Evolutionary conservation across 2,113 vertebrate species (phyloP), one percentile per base, ranked within the genome.

Genomic region (Nesoenas mayeri): DNA sequence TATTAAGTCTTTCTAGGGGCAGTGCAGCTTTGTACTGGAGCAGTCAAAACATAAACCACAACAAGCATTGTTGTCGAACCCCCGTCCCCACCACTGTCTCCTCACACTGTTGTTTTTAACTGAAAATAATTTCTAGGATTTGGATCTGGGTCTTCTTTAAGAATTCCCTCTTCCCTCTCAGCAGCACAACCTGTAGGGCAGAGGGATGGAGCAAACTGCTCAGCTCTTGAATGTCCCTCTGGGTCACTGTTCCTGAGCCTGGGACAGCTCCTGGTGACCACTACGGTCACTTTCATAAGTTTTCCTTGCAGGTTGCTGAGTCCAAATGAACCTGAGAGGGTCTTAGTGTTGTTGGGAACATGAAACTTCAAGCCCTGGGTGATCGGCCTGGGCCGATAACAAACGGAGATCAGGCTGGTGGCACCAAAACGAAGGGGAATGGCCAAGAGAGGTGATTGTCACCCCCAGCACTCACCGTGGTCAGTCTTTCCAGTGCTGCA

Each of bases 401-500:
- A 58, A 31, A 57, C 0, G 1, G 14, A 79, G 50, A n/a, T n/a
- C 0, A 75, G 21, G 28, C 0, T 57, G 70, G 67, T 19, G 36
- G 42, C 31, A 60, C 32, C 24, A 40, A 56, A 78, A 24, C 2
- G 18, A 36, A 25, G n/a, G 29, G 47, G 14, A 83, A 34, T 2
- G n/a, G 44, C 66, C 87, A 73, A 32, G 20, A 48, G 57, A 47
- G 54, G 44, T 6, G 36, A 11, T 13, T 79, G 25, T 40, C 1
- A 10, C 48, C 25, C 4, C 6, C 0, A 75, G 32, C 60, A 75
- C 98, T 97, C 79, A 99, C 99, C 89, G 99, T 99, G 6, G 99
- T 99, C 96, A 99, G 98, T 85, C 99, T 97, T 95, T 99, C 99
- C 97, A 99, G 97, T 0, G 99, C 99, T 1, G 99, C 98, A 98